Evolutionary conservation across 2,797 vertebrate genomes (phyloP).

Genomic region (Pipistrellus nathusii): DNA sequence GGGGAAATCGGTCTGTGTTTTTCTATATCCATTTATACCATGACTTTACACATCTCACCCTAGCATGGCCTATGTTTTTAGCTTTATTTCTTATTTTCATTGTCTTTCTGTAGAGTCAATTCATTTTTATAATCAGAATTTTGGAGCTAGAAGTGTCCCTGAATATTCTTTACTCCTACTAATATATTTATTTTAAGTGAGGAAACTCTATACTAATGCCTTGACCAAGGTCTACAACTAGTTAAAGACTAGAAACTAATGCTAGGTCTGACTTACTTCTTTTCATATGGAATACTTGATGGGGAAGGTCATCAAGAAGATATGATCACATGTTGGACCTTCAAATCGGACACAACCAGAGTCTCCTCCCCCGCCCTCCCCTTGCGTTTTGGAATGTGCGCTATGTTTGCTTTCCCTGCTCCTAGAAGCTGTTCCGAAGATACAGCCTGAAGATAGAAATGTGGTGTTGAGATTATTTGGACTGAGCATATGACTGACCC

Average conservation of each 20-base stretch:
- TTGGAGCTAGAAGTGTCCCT: not conserved
- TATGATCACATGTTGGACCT: not conserved
- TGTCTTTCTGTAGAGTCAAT: constrained; percentile 31
- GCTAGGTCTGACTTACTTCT: constrained; percentile 25
- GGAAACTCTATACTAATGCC: not conserved
- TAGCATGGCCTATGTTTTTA: not conserved
- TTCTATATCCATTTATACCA: not conserved
- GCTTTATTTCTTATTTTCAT: constrained; percentile 27
- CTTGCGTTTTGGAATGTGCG: not conserved
- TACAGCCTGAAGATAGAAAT: not conserved
- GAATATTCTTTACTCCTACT: not conserved
- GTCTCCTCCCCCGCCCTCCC: not conserved
- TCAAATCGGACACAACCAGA: not conserved
- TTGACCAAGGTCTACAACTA: not conserved
- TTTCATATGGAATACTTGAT: not conserved
- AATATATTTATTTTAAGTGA: constrained; percentile 13
- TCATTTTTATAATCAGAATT: constrained; percentile 58
- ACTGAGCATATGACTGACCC: not conserved
- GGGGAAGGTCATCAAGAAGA: not conserved
- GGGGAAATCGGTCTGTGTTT: not conserved
- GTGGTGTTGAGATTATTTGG: not conserved
- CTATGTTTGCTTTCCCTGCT: not conserved
- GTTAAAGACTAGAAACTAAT: not conserved
- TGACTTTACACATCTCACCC: not conserved
- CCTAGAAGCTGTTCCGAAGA: not conserved